Conservation (phyloP, 37 sponge, comb jelly and placozoan genomes). For the Theonella swinhoei region DNA sequence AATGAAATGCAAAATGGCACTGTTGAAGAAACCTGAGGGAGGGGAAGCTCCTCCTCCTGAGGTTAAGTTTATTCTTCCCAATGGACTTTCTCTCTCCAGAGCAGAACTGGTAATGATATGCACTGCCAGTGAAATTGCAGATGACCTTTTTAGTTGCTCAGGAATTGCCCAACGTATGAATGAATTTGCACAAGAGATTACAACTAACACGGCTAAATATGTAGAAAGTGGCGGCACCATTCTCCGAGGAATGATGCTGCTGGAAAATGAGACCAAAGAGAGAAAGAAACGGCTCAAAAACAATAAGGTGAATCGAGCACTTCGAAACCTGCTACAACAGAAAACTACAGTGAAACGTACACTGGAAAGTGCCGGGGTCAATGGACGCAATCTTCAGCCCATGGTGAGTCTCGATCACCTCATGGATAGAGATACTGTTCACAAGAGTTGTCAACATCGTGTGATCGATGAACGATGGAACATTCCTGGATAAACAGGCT, state of each 20-base stretch:
- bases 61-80: constrained; percentile 38
- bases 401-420: constrained; percentile 35
- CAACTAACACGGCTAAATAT: constrained; percentile 24
- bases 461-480: constrained; percentile 61
- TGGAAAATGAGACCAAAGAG: constrained; percentile 30
- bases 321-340: constrained; percentile 17
- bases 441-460: constrained; percentile 52
- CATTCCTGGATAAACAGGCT: constrained; percentile 22
- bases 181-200: constrained; percentile 29
- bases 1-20: constrained; percentile 32
- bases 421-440: constrained; percentile 17
- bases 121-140: constrained; percentile 49
- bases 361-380: constrained; percentile 43
- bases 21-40: constrained; percentile 39
- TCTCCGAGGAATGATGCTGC: constrained; percentile 31
- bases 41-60: neutral
- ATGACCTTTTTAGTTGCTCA: constrained; percentile 61
- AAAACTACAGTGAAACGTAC: constrained; percentile 1
- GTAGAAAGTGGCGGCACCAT: constrained; percentile 33
- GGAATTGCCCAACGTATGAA: constrained; percentile 46
- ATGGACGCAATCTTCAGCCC: neutral
- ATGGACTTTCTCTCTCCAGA: constrained; percentile 15
- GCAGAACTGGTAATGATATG: constrained; percentile 55
- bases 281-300: constrained; percentile 55
- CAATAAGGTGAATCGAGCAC: constrained; percentile 20